Base-by-base conservation (phyloP, 2,797 vertebrate genomes). In the Phrynocephalus vlangalii region DNA sequence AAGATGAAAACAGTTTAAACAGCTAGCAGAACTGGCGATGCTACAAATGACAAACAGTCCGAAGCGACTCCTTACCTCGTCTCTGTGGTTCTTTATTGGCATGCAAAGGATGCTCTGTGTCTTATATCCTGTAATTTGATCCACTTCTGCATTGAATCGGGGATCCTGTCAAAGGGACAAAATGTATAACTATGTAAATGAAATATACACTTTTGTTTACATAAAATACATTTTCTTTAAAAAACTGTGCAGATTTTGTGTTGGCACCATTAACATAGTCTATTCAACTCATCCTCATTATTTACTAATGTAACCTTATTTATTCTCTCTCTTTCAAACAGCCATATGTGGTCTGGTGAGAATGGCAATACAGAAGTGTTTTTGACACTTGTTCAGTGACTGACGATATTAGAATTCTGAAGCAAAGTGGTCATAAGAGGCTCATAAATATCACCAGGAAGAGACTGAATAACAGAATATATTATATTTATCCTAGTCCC, bases 21-120 rank as follows among this genome's bases (percentile, higher is more conserved):
- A 76, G 72, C 77, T 79, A 82, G 24, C 0, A 15, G 5, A 82
- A 56, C 79, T 84, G 60, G 67, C 91, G 90, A 90, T 1, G 24
- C 79, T 71, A 70, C 84, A 89, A 89, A 0, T 22, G 50, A n/a
- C 91, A 91, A 90, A 48, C 28, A 92, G 87, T 38, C 38, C n/a
- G 72, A n/a, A 88, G 50, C 1, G 33, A 70, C 0, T 50, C 83
- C 26, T 97, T 95, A 99, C 99, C 98, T 99, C 98, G 16, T 98
- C 98, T 94, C 97, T 97, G 76, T 99, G 98, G 94, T 99, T 99
- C 97, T 99, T 99, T 96, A 99, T 99, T 48, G 99, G 99, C 97
- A 99, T 98, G 94, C 99, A 99, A 82, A 99, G 98, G 92, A 99
- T 99, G 87, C 98, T 99, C 89, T 99, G 98, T 44, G 99, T 99